Base-by-base conservation (phyloP, 2,113 vertebrate species). In the Saguinus midas region DNA sequence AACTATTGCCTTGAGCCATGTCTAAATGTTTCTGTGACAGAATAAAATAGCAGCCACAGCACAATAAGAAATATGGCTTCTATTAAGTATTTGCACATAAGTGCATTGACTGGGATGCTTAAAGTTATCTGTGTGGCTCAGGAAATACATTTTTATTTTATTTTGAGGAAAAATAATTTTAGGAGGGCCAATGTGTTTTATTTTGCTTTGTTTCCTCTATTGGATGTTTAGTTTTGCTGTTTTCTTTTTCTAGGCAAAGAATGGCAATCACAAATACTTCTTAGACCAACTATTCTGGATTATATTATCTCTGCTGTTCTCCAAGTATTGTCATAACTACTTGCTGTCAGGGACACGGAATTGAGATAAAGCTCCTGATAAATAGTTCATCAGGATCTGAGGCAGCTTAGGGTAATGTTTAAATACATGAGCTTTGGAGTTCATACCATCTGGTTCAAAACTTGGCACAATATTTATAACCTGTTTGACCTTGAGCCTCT, bases 81-180 rank as follows among this genome's bases (percentile, higher is more conserved):
- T 66, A 11, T 52, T 79, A 29, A 80, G 35, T 55, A 80, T 70
- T 70, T 75, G 32, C 43, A 81, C 25, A 6, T 27, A 84, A 66
- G 13, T 79, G n/a, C 32, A 8, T 68, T 80, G 7, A 75, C 18
- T 35, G 68, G 32, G 18, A 48, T 73, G 18, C 40, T 87, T 84
- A 32, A 84, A 21, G 1, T 58, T 86, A 37, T 87, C 35, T 87
- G 20, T 9, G 8, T n/a, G 79, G 37, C 35, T 76, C 29, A 82
- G 82, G 37, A 91, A 80, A 82, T 90, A 82, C 25, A 48, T 48
- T 89, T 91, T 68, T n/a, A 89, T 58, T 76, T 79, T 84, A 79
- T 90, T 81, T 58, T 84, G 40, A 83, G 13, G 40, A 87, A 93
- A 70, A 57, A 32, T 88, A 58, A 80, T 55, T 92, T 89, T 45